These are phyloP conservation scores for Himalopsyche tibetana DNA, from an alignment of 2,888 invertebrate species.

Conservation along the genomic window DNA sequence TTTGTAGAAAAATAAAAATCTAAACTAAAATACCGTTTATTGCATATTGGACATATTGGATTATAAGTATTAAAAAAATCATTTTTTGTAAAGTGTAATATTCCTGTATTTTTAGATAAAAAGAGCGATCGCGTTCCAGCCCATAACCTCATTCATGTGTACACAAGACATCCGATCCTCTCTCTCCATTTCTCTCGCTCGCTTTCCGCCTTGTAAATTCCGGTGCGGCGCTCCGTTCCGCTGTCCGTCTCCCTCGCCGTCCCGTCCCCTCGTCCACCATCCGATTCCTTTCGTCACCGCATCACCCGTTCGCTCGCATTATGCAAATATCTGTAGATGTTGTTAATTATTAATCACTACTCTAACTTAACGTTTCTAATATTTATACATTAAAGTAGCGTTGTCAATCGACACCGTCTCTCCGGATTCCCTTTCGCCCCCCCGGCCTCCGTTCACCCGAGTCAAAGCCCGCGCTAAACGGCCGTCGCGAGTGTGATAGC, in stretches of 20 bases:
- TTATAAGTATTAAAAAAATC: conserved; percentile 62
- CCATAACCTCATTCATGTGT: conserved; percentile 57
- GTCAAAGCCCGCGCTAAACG: not conserved
- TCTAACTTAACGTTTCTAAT: conserved; percentile 44
- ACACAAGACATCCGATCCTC: conserved; percentile 55
- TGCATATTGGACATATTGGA: conserved; percentile 63
- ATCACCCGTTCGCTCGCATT: conserved; percentile 35
- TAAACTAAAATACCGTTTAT: conserved; percentile 63
- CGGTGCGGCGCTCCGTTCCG: not conserved
- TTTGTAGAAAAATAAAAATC: conserved; percentile 65
- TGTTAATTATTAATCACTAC: conserved; percentile 35
- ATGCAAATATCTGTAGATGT: conserved; percentile 44
- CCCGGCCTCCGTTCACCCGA: not conserved
- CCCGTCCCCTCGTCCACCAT: conserved; percentile 28
- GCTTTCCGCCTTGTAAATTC: conserved; percentile 46
- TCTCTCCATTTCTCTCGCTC: conserved; percentile 31
- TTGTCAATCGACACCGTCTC: not conserved
- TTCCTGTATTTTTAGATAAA: conserved; percentile 63
- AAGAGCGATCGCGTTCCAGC: conserved; percentile 53
- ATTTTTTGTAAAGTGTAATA: conserved; percentile 66
- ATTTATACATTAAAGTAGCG: conserved; percentile 45
- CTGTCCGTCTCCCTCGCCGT: not conserved
- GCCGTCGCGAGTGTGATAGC: not conserved
- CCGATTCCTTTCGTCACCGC: conserved; percentile 31
- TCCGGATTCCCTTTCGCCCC: conserved; percentile 5